These are phyloP conservation scores for Ceyx cyanopectus DNA, from an alignment of 2,113 vertebrate species.

Conservation along the genomic window DNA sequence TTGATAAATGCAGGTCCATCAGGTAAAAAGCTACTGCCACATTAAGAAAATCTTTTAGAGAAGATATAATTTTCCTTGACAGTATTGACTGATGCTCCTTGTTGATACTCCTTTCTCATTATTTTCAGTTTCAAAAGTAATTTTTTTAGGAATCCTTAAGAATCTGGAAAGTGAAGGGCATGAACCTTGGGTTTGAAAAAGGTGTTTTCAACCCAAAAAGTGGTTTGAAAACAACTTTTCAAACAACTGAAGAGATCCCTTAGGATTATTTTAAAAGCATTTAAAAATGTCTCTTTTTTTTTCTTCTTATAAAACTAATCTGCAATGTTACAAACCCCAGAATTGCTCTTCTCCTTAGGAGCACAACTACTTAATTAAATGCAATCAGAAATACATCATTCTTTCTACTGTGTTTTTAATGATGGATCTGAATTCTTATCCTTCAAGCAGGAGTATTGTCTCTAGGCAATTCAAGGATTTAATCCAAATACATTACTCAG, in stretches of 20 bases:
- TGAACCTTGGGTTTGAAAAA: neutral
- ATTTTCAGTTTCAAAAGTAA: neutral
- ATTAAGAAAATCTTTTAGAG: neutral
- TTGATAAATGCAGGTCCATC: neutral
- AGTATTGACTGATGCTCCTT: rapidly evolving
- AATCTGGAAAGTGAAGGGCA: neutral
- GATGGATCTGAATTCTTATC: neutral
- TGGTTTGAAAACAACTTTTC: neutral
- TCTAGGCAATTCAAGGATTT: neutral
- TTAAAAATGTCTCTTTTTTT: neutral
- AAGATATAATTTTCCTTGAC: neutral
- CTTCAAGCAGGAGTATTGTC: neutral
- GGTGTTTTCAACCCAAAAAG: too few relatives aligned
- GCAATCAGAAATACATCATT: neutral
- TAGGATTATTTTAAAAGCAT: neutral
- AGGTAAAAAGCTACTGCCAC: neutral
- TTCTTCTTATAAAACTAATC: neutral
- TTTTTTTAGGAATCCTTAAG: neutral
- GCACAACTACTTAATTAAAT: neutral
- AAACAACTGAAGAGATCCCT: neutral
- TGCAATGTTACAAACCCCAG: neutral
- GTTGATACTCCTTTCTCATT: neutral
- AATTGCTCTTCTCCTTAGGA: neutral
- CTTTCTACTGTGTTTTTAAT: neutral
- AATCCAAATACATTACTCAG: neutral